A percentile compares a stretch with the other conserved stretches of the same genome.
Evolutionary conservation across 30 jellyfish, hydroid and myxozoan species (phyloP).

Genomic region (Aurelia sp.): DNA sequence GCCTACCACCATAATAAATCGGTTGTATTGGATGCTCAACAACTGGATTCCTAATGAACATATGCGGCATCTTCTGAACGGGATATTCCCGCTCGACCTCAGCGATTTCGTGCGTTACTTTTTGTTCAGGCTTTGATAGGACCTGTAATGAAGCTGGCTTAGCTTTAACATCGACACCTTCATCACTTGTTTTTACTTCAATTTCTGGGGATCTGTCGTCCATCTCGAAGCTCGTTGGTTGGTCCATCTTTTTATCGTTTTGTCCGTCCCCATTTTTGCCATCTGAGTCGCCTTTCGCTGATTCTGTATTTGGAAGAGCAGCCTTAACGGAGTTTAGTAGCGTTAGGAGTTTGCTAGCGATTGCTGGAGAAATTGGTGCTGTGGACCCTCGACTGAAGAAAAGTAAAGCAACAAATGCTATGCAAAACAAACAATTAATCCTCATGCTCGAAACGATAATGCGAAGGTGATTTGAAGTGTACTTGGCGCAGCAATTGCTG

Average conservation of each 20-base stretch:
- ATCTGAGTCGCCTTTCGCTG: slow-evolving; percentile 1
- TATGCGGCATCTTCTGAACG: slow-evolving; percentile 32
- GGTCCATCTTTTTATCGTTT: slow-evolving; percentile 34
- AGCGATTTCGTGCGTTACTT: background rate
- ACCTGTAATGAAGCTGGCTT: slow-evolving; percentile 68
- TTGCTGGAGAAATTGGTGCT: slow-evolving; percentile 23
- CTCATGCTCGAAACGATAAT: too few relatives aligned
- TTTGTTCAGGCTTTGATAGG: slow-evolving; percentile 32
- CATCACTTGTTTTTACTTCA: slow-evolving; percentile 58
- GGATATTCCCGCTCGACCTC: slow-evolving; percentile 24
- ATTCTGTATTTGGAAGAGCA: background rate
- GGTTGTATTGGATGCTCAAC: slow-evolving; percentile 62
- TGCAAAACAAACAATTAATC: too few relatives aligned
- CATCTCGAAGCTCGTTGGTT: slow-evolving; percentile 68
- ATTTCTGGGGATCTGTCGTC: slow-evolving; percentile 77
- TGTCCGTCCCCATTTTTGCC: background rate
- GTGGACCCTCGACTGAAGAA: background rate
- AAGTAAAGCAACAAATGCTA: too few relatives aligned
- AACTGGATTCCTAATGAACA: slow-evolving; percentile 32
- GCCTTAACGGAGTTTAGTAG: slow-evolving; percentile 21
- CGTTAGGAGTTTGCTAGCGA: slow-evolving; percentile 13
- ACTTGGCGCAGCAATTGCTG: too few relatives aligned
- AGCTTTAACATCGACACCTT: slow-evolving; percentile 53
- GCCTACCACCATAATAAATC: slow-evolving; percentile 41
- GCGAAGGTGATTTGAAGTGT: too few relatives aligned